phyloP scores from a whole-genome alignment of 2,888 invertebrate genomes.

The Falcaria lacertinaria region DNA sequence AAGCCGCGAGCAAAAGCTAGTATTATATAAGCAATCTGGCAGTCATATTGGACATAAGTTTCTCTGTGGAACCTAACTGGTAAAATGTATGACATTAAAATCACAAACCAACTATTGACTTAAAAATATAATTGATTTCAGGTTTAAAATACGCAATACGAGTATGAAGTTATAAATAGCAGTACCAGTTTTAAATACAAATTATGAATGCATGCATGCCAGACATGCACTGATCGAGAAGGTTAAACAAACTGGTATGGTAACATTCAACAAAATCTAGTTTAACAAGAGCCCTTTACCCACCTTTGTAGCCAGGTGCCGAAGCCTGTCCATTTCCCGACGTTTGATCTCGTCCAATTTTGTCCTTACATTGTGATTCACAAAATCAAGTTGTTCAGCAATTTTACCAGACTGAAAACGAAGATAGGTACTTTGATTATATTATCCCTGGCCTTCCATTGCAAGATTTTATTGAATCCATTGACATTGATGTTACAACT shows the following conservation, averaged over 20 bases:
- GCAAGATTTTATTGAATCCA: too few species aligned
- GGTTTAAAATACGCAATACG: background rate
- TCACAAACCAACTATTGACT: too few species aligned
- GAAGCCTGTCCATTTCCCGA: constrained; percentile 89
- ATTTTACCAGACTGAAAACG: constrained; percentile 92
- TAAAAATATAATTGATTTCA: too few species aligned
- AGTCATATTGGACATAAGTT: too few species aligned
- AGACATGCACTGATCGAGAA: background rate
- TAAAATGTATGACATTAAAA: too few species aligned
- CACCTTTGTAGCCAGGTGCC: constrained; percentile 83
- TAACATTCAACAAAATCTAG: background rate
- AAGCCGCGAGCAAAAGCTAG: too few species aligned
- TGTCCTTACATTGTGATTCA: constrained; percentile 91
- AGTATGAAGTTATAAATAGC: background rate
- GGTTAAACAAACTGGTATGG: background rate
- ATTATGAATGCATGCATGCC: background rate
- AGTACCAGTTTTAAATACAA: background rate
- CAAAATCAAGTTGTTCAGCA: constrained; percentile 93
- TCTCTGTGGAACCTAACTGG: too few species aligned
- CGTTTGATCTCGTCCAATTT: constrained; percentile 96
- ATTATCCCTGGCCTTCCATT: too few species aligned
- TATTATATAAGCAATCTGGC: too few species aligned
- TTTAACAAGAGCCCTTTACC: background rate
- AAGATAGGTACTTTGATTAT: too few species aligned
- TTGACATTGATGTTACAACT: too few species aligned